phyloP scores from a whole-genome alignment of 1,140 invertebrate genomes.

The Megalopta genalis region DNA sequence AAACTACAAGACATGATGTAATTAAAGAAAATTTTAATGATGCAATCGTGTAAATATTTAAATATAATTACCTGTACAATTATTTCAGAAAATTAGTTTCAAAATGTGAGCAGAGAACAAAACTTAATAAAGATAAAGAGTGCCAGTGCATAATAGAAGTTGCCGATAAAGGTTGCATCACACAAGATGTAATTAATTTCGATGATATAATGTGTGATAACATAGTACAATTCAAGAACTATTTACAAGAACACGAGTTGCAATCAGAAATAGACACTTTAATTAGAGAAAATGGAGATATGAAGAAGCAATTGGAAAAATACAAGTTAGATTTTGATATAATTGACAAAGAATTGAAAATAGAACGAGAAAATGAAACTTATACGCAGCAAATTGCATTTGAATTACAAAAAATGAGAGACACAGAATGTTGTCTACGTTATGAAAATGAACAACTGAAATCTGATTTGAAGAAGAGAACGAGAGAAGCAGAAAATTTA shows the following conservation, averaged over 20 bases:
- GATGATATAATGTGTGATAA: neutral
- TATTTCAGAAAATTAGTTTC: neutral
- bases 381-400: slow-evolving; percentile 44
- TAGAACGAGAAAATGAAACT: slow-evolving; percentile 41
- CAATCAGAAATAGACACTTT: slow-evolving; percentile 51
- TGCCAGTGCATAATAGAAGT: slow-evolving; percentile 32
- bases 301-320: slow-evolving; percentile 60
- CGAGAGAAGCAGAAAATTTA: slow-evolving; percentile 32
- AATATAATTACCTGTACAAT: slow-evolving; percentile 3
- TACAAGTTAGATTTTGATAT: slow-evolving; percentile 65
- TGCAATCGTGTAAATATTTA: neutral
- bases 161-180: slow-evolving; percentile 25
- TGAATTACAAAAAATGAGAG: slow-evolving; percentile 45
- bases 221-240: slow-evolving; percentile 25
- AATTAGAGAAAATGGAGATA: slow-evolving; percentile 57
- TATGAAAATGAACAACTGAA: slow-evolving; percentile 52
- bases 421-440: slow-evolving; percentile 31
- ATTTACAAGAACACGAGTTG: slow-evolving; percentile 21
- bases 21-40: slow-evolving; percentile 23
- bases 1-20: slow-evolving; percentile 67
- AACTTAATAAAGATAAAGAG: slow-evolving; percentile 18
- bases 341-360: slow-evolving; percentile 66
- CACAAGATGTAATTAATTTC: slow-evolving; percentile 16
- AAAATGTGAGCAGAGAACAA: neutral
- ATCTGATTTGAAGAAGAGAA: slow-evolving; percentile 35